Evolutionary conservation across 2,113 vertebrate genomes (phyloP).

Genomic region (Nematolebias whitei): DNA sequence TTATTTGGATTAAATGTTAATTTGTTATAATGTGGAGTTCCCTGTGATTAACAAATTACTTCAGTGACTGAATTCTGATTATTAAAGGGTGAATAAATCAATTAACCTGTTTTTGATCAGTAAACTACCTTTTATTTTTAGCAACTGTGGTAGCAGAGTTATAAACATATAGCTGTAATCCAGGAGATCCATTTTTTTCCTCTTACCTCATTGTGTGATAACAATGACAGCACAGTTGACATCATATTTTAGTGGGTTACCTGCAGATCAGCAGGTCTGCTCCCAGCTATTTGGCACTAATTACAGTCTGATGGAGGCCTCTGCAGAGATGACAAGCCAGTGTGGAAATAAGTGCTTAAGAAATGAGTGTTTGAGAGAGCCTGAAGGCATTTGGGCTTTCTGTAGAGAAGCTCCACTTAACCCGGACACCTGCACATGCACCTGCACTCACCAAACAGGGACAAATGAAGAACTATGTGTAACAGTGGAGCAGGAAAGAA

Average conservation of each 20-base stretch:
- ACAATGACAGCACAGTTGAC: conserved; percentile 20
- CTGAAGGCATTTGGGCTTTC: conserved; percentile 37
- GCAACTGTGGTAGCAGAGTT: no score
- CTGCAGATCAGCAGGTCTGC: conserved; percentile 46
- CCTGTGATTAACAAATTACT: no score
- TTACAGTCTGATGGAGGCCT: conserved; percentile 60
- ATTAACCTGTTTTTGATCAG: no score
- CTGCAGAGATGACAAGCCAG: conserved; percentile 49
- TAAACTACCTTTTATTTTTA: no score
- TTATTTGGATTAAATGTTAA: no score
- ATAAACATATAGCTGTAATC: background rate
- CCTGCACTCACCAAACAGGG: conserved; percentile 36
- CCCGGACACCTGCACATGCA: conserved; percentile 52
- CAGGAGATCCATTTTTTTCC: background rate
- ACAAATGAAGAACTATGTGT: conserved; percentile 5
- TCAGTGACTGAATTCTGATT: no score
- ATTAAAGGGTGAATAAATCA: no score
- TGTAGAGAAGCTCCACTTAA: conserved; percentile 56
- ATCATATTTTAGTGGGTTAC: conserved; percentile 39
- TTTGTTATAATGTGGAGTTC: no score
- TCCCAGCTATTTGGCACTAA: conserved; percentile 62
- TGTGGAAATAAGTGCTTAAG: conserved; percentile 69
- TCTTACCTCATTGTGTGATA: background rate
- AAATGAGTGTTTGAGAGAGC: conserved; percentile 56
- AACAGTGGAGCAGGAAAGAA: background rate